Percentiles rank a stretch among this genome's conserved stretches.
Evolutionary conservation across 2,113 vertebrate genomes (phyloP).

Genomic region (Peucedramus taeniatus): DNA sequence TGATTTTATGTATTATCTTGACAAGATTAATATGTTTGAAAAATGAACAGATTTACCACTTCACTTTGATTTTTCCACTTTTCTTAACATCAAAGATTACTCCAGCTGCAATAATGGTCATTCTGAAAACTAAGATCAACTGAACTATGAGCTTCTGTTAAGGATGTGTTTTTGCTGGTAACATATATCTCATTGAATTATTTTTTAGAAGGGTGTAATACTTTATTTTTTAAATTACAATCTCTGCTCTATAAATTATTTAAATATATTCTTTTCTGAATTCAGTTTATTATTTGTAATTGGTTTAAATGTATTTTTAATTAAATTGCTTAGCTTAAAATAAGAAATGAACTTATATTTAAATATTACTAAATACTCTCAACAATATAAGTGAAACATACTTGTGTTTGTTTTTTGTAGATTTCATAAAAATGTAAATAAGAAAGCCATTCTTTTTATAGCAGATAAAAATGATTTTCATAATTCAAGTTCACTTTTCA

Average conservation of each 20-base stretch:
- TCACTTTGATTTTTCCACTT: slow-evolving; percentile 80
- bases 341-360: slow-evolving; percentile 54
- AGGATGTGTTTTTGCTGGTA: slow-evolving; percentile 33
- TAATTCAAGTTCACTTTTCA: slow-evolving; percentile 78
- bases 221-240: slow-evolving; percentile 48
- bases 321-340: slow-evolving; percentile 37
- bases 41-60: slow-evolving; percentile 79
- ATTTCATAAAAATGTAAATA: slow-evolving; percentile 67
- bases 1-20: slow-evolving; percentile 81
- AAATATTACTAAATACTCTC: slow-evolving; percentile 48
- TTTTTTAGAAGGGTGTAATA: slow-evolving; percentile 39
- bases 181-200: slow-evolving; percentile 17
- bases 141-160: slow-evolving; percentile 29
- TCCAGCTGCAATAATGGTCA: slow-evolving; percentile 67
- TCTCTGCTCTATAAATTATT: slow-evolving; percentile 41
- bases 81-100: slow-evolving; percentile 80
- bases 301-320: slow-evolving; percentile 53
- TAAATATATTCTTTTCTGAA: slow-evolving; percentile 52
- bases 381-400: background rate
- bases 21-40: slow-evolving; percentile 83
- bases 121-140: slow-evolving; percentile 68
- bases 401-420: background rate
- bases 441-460: slow-evolving; percentile 61
- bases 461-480: slow-evolving; percentile 72
- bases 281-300: slow-evolving; percentile 51